phyloP scores from a whole-genome alignment of 1,140 invertebrate genomes.

The Cydia pomonella region DNA sequence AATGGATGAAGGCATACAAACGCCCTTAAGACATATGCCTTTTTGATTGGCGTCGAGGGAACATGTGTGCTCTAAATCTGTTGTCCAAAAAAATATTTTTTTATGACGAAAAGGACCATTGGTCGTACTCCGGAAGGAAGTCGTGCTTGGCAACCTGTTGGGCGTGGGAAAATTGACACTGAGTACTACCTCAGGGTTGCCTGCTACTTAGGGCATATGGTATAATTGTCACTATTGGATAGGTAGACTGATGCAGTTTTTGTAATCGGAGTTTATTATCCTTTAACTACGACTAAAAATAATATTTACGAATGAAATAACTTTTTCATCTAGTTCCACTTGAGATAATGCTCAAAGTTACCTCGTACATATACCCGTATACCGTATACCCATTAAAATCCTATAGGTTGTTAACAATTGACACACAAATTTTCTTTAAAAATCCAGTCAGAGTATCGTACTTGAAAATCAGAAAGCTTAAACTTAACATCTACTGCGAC shows the following conservation, averaged over 20 bases:
- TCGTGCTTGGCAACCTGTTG: slow-evolving; percentile 72
- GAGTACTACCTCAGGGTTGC: slow-evolving; percentile 4
- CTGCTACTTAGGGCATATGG: background rate
- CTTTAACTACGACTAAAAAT: too few species aligned
- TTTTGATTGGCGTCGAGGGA: background rate
- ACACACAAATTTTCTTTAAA: too few species aligned
- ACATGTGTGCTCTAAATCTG: slow-evolving; percentile 67
- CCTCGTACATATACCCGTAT: too few species aligned
- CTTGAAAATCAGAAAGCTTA: too few species aligned
- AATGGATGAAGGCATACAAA: background rate
- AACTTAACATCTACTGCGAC: too few species aligned
- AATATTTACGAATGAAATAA: too few species aligned
- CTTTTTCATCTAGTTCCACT: too few species aligned
- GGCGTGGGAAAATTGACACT: slow-evolving; percentile 63
- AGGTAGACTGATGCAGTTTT: background rate
- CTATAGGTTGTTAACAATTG: too few species aligned
- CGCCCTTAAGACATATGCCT: background rate
- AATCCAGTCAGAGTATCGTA: too few species aligned
- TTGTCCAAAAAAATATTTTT: slow-evolving; percentile 58
- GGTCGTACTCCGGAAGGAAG: slow-evolving; percentile 76
- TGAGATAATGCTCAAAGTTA: too few species aligned
- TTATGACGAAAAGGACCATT: slow-evolving; percentile 66
- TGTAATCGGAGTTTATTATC: too few species aligned
- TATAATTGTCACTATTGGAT: background rate
- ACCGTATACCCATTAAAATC: too few species aligned